Base-by-base conservation (phyloP, 2,888 invertebrate genomes). In the Chorisops tibialis region DNA sequence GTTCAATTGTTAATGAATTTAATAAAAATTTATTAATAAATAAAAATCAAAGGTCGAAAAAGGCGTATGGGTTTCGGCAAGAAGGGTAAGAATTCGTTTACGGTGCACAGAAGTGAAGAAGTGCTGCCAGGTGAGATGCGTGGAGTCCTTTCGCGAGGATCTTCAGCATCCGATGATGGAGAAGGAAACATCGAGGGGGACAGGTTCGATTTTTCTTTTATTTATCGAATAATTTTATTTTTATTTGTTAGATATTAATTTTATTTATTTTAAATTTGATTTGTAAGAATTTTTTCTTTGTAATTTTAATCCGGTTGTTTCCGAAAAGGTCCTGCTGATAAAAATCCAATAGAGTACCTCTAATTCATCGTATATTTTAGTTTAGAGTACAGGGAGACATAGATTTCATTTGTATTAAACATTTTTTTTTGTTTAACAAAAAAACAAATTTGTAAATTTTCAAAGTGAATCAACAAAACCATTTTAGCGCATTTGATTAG, bases 81-180 rank as follows among this genome's bases (percentile, higher is more conserved):
- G 83, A 90, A 91, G 83, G 93, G 93, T 78, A 93, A 93, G 85
- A 93, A 91, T 81, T 93, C 94, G 78, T 93, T 95, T 85, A 94
- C 94, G 81, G 93, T 97, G 79, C 96, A 96, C 84, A 90, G 97
- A 81, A 96, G 96, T 80, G 97, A 97, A 83, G 97, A 97, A 81
- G 93, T 97, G 75, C 87, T 90, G 73, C 95, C 95, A 69, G 90
- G 91, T 73, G 93, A 93, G 80, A 72, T 78, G 73, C 78, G 82
- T 73, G 83, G 84, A 71, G 74, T 72, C 68, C 74, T 79, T 63
- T 85, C 85, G 76, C 91, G 93, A 75, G 90, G 93, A 75, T 93
- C 93, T 74, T 93, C 93, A 73, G 91, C 93, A 74, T 94, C 94
- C 79, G 93, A 93, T 80, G 95, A 95, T 79, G 93, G 93, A 79